These are phyloP conservation scores for Antheraea assamensis DNA, from an alignment of 2,888 invertebrate species.

Conservation along the genomic window DNA sequence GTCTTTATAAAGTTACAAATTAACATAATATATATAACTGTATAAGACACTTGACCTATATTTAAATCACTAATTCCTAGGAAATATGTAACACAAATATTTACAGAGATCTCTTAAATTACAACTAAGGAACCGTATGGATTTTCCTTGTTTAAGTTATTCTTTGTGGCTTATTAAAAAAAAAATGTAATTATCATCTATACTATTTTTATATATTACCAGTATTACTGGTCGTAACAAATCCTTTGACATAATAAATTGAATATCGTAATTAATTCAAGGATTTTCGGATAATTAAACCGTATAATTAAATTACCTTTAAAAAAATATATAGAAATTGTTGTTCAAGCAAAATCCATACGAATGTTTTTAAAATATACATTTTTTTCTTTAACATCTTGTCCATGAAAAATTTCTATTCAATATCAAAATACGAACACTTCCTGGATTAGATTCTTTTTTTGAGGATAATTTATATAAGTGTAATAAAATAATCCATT, in stretches of 20 bases:
- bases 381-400: slow-evolving; percentile 17
- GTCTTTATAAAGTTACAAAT: slow-evolving; percentile 69
- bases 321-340: background rate
- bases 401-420: slow-evolving; percentile 18
- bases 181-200: background rate
- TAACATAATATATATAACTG: slow-evolving; percentile 43
- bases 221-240: background rate
- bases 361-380: slow-evolving; percentile 34
- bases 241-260: background rate
- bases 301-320: background rate
- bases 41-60: slow-evolving; percentile 63
- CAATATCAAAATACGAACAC: slow-evolving; percentile 63
- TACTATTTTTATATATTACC: background rate
- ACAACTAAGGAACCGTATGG: slow-evolving; percentile 23
- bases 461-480: background rate
- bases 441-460: slow-evolving; percentile 28
- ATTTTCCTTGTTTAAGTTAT: slow-evolving; percentile 17
- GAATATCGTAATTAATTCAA: background rate
- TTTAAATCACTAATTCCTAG: slow-evolving; percentile 38
- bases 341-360: slow-evolving; percentile 31
- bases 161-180: background rate
- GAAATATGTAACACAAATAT: slow-evolving; percentile 42
- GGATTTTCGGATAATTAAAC: background rate
- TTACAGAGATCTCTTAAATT: slow-evolving; percentile 44
- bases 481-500: background rate